phyloP scores from a whole-genome alignment of 2,888 invertebrate genomes.

The Netelia melanura region DNA sequence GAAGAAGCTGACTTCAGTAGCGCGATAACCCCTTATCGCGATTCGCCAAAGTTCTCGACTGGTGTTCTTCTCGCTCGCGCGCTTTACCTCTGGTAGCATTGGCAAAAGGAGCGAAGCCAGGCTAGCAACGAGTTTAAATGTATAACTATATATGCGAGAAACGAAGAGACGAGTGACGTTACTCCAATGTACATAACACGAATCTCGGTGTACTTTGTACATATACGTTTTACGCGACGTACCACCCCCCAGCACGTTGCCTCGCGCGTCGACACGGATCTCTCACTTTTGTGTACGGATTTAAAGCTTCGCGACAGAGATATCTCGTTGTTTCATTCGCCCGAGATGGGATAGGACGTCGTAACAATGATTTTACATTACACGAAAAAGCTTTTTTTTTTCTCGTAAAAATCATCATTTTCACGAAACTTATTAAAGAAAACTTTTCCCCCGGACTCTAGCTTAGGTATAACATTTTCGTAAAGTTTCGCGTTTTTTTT shows the following conservation, averaged over 20 bases:
- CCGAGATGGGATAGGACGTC: neutral
- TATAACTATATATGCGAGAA: neutral
- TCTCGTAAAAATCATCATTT: neutral
- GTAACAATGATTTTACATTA: neutral
- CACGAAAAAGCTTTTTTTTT: neutral
- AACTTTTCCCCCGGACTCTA: no score
- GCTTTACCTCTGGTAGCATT: constrained; percentile 19
- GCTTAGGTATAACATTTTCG: neutral
- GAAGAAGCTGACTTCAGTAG: constrained; percentile 42
- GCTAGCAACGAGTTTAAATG: constrained; percentile 28
- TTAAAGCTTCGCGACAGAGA: constrained; percentile 28
- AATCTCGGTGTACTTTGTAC: neutral
- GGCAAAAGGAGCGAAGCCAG: constrained; percentile 33
- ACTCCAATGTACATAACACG: neutral
- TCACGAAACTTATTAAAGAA: neutral
- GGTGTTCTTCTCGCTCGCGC: constrained; percentile 15
- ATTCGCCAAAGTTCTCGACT: constrained; percentile 53
- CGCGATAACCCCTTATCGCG: constrained; percentile 70
- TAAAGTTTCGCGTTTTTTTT: neutral
- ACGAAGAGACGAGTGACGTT: constrained; percentile 23
- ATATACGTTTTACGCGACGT: neutral
- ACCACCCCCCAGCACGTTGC: neutral
- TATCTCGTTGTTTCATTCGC: constrained; percentile 1
- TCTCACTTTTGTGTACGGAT: constrained; percentile 19
- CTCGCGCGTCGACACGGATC: constrained; percentile 34